Evolutionary conservation across 2,888 invertebrate genomes (phyloP).

Genomic region (Scaptomyza caliginosa): DNA sequence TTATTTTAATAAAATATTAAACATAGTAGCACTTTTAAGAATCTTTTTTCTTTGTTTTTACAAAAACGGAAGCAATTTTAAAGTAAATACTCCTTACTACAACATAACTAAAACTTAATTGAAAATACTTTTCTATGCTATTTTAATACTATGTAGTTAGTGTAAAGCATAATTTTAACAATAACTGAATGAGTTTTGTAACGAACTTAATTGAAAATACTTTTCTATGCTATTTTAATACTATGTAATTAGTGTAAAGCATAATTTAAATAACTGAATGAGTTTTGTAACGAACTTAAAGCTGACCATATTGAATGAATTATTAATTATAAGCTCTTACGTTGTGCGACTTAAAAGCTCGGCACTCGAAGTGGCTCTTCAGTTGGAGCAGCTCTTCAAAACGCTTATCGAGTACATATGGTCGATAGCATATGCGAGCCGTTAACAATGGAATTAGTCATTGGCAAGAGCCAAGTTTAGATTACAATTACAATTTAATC

Average conservation of each 20-base stretch:
- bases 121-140: too few species aligned
- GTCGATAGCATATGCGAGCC: slow-evolving; percentile 42
- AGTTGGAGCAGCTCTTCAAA: slow-evolving; percentile 8
- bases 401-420: slow-evolving; percentile 51
- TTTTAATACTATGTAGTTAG: too few species aligned
- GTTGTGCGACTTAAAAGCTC: too few species aligned
- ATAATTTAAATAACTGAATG: background rate
- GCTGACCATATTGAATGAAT: background rate
- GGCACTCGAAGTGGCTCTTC: background rate
- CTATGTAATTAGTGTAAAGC: too few species aligned
- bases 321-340: slow-evolving; percentile 15
- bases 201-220: background rate
- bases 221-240: too few species aligned
- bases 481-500: slow-evolving; percentile 70
- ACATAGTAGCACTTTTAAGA: too few species aligned
- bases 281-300: background rate
- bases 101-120: too few species aligned
- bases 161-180: background rate
- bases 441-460: slow-evolving; percentile 47
- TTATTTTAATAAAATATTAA: too few species aligned
- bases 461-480: slow-evolving; percentile 37
- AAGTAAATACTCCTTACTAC: background rate
- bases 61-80: background rate
- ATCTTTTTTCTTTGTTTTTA: too few species aligned
- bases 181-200: background rate